Evolutionary conservation across 2,113 vertebrate species (phyloP), one percentile per base, ranked within the genome.

Genomic region (Podocnemis expansa): DNA sequence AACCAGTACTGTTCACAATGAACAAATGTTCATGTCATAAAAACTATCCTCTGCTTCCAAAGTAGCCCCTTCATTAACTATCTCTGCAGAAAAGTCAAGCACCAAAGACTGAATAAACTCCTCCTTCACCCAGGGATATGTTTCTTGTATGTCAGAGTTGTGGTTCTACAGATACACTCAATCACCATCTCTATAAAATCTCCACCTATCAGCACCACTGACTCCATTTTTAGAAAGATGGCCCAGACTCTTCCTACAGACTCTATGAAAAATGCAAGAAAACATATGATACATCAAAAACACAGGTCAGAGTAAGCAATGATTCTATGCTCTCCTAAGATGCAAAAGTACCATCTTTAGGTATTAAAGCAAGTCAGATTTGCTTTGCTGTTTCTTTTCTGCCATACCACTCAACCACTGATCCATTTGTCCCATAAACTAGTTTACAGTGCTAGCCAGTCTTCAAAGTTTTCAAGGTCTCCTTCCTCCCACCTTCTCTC

Each of bases 161-260:
- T 63, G 47, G 2, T 29, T 3, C 2, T 55, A 4, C 70, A 56
- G 49, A 78, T 19, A 60, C 49, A 10, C 25, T 79, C 10, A 90
- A 22, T 47, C 14, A 55, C 4, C 11, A 81, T 10, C 27, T 90
- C 76, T 92, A 5, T 21, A 8, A 85, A 84, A 78, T 58, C 24
- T 1, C 0, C 29, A 93, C 79, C 2, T 84, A 84, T 22, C 29
- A 5, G 89, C 10, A 55, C 1, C 7, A 78, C 88, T 56, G n/a
- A 10, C 49, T 76, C 84, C 3, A 7, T 41, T 87, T 91, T 89
- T 63, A 79, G 8, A 52, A 78, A 87, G 90, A 90, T 89, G 75
- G 88, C 27, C 43, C 2, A 58, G 3, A 25, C 0, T 84, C 3
- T 91, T 82, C 17, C 25, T 80, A 5, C 2, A 84, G 13, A 58